Evolutionary conservation across 1,140 invertebrate species (phyloP).

Genomic region (Phenacoccus solenopsis): DNA sequence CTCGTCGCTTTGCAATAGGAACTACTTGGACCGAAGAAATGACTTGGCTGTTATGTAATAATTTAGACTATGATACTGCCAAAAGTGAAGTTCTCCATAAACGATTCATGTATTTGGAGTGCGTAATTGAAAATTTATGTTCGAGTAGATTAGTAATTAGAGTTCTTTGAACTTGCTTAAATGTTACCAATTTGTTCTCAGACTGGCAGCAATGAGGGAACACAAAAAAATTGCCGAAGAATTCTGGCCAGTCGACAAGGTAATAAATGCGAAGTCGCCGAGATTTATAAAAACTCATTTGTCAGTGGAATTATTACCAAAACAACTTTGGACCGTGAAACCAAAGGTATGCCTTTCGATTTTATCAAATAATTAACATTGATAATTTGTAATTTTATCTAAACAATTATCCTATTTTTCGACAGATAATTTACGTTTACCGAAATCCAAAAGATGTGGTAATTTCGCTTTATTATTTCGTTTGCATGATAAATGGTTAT

Average conservation of each 20-base stretch:
- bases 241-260: constrained; percentile 47
- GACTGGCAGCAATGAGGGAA: constrained; percentile 36
- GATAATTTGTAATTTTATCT: too few species aligned
- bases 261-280: constrained; percentile 49
- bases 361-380: too few species aligned
- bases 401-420: too few species aligned
- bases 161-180: too few species aligned
- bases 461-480: constrained; percentile 83
- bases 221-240: constrained; percentile 35
- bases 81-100: constrained; percentile 32
- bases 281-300: constrained; percentile 68
- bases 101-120: constrained; percentile 39
- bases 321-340: constrained; percentile 48
- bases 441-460: constrained; percentile 88
- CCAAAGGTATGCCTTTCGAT: constrained; percentile 56
- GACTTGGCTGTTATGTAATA: constrained; percentile 57
- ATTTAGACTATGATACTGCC: constrained; percentile 52
- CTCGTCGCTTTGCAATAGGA: constrained; percentile 41
- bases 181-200: constrained; percentile 24
- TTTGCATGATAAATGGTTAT: constrained; percentile 49
- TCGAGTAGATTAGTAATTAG: too few species aligned
- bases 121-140: too few species aligned
- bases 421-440: constrained; percentile 73
- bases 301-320: constrained; percentile 55
- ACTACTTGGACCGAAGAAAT: constrained; percentile 73